Conservation (phyloP, 1,140 invertebrate species). For the Octopus sinensis region DNA sequence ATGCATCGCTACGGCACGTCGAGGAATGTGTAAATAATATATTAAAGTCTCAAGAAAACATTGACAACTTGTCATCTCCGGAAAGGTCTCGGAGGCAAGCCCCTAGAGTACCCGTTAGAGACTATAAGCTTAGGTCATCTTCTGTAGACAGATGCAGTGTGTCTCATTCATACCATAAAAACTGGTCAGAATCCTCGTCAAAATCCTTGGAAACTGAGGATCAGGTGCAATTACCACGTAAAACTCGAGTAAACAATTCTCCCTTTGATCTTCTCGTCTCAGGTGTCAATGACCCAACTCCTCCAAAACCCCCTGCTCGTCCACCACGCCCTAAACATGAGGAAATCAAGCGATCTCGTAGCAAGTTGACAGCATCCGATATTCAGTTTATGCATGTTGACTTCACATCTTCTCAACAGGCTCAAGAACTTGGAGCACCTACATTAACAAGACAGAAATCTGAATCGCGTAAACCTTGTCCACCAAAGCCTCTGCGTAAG, state of each 20-base stretch:
- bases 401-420: constrained; percentile 28
- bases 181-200: constrained; percentile 23
- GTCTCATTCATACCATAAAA: constrained; percentile 20
- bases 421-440: constrained; percentile 13
- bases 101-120: neutral
- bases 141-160: neutral
- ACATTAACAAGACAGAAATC: constrained; percentile 15
- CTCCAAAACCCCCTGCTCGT: constrained; percentile 22
- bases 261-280: neutral
- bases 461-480: constrained; percentile 25
- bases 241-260: neutral
- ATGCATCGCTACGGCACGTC: too few relatives aligned
- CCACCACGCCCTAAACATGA: constrained; percentile 34
- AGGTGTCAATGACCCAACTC: neutral
- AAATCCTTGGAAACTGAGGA: constrained; percentile 19
- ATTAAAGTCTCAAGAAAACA: too few relatives aligned
- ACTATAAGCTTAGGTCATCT: neutral
- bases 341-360: constrained; percentile 20
- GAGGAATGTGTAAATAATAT: too few relatives aligned
- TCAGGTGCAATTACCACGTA: neutral
- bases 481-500: constrained; percentile 40
- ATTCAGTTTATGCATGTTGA: constrained; percentile 20
- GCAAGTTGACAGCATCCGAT: constrained; percentile 15
- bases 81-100: neutral
- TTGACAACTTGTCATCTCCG: neutral